These are phyloP conservation scores for Enteromius viviparus DNA, from an alignment of 2,797 vertebrate species.

Conservation along the genomic window DNA sequence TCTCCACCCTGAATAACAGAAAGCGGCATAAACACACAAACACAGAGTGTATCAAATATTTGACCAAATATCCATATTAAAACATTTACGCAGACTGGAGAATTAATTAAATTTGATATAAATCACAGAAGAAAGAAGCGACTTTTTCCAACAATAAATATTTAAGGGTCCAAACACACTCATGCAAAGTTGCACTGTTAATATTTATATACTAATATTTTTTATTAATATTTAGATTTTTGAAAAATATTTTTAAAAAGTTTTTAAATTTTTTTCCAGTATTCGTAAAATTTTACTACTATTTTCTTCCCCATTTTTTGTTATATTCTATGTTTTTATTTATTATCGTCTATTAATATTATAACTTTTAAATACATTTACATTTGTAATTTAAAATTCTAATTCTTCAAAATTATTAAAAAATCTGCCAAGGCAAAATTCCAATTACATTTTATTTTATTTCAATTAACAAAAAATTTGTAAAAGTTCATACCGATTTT, in stretches of 20 bases:
- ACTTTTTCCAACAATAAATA: not conserved
- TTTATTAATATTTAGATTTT: not conserved
- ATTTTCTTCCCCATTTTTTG: not conserved
- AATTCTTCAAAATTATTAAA: too few relatives aligned
- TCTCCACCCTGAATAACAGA: not conserved
- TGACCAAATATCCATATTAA: not conserved
- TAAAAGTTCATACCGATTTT: not conserved
- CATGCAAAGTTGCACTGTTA: not conserved
- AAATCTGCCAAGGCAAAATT: not conserved
- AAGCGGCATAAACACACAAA: not conserved
- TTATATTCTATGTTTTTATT: not conserved
- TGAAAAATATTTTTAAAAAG: too few relatives aligned
- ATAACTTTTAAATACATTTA: too few relatives aligned
- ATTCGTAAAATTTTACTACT: too few relatives aligned
- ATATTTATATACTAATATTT: not conserved
- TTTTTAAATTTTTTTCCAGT: too few relatives aligned
- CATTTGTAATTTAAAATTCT: too few relatives aligned
- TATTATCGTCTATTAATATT: too few relatives aligned
- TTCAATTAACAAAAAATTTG: not conserved
- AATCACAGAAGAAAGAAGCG: not conserved
- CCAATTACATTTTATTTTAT: not conserved
- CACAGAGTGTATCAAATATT: not conserved
- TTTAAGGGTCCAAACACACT: too few relatives aligned
- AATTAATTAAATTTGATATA: not conserved
- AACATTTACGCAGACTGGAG: not conserved